Base-by-base conservation (phyloP, 2,113 vertebrate species). In the Myiopsitta monachus region DNA sequence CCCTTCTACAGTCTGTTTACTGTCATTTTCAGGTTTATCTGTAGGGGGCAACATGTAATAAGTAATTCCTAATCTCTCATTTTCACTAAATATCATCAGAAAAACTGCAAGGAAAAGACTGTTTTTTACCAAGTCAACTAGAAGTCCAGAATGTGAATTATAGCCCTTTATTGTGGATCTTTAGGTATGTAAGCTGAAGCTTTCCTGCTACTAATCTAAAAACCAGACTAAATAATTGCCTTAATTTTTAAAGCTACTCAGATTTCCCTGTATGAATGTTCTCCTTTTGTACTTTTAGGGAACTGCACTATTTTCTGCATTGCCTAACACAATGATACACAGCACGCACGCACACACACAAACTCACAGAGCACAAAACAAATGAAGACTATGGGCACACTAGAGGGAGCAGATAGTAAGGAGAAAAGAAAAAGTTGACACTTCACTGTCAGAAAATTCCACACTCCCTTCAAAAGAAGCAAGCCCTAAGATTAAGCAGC, bases 41-140 rank as follows among this genome's bases (percentile, higher is more conserved):
- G 83, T 33, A 98, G 98, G 67, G 97, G 98, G 97, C 97, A 97
- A 90, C 95, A 83, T 4, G 11, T 17, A 95, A 97, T 90, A 96
- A 98, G 87, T 94, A 98, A 95, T 89, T 8, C 11, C 14, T 12
- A 8, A 38, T 44, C 23, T 62, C 41, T 44, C 6, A 2, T 38
- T 91, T 73, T 80, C 82, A 12, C 16, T 12, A 70, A 66, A 75
- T 67, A 12, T 43, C 69, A 81, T 83, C 79, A 94, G 85, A 44
- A 87, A 96, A 97, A 6, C 82, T 83, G 76, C n/a, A 88, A 62
- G 38, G 61, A 97, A 95, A 92, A 76, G 57, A 92, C 10, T n/a
- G 41, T 86, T 95, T 96, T 95, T 95, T 84, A 90, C 73, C 27
- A 95, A 96, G 73, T 59, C 87, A 95, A 13, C 49, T 47, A 72